Percentiles rank a stretch among this genome's conserved stretches.
phyloP scores from a whole-genome alignment of 2,888 invertebrate genomes.

The Malachius bipustulatus region DNA sequence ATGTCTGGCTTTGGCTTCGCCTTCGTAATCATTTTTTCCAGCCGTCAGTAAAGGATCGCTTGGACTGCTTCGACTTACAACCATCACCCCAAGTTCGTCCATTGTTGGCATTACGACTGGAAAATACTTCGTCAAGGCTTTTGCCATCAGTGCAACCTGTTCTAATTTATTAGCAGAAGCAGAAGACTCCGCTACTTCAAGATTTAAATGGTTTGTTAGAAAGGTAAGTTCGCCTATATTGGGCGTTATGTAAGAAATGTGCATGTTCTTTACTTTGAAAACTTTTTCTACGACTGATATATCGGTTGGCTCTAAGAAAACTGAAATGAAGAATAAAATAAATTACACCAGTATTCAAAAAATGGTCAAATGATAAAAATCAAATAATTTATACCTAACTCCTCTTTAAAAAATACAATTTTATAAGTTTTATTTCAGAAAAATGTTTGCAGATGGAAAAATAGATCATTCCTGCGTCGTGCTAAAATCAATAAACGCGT shows the following conservation, averaged over 20 bases:
- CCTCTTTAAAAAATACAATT: too few species aligned
- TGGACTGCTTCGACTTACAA: constrained; percentile 33
- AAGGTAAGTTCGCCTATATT: constrained; percentile 63
- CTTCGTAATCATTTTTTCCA: constrained; percentile 8
- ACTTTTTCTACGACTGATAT: constrained; percentile 62
- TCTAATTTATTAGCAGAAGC: too few species aligned
- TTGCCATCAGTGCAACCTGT: constrained; percentile 30
- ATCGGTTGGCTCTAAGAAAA: constrained; percentile 87
- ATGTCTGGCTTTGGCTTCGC: constrained; percentile 26
- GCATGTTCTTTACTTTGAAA: constrained; percentile 37
- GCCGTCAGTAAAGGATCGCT: constrained; percentile 23
- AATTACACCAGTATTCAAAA: too few species aligned
- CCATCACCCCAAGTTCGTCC: constrained; percentile 47
- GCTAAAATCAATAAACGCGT: too few species aligned
- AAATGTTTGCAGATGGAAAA: too few species aligned
- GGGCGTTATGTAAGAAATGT: constrained; percentile 58
- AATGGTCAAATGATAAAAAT: too few species aligned
- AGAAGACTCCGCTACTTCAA: constrained; percentile 13
- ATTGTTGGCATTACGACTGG: constrained; percentile 51
- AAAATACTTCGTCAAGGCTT: constrained; percentile 38
- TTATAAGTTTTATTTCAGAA: too few species aligned
- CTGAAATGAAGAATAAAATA: constrained; percentile 43
- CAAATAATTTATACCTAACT: too few species aligned
- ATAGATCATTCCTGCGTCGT: too few species aligned
- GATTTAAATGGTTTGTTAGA: constrained; percentile 33